A percentile compares a stretch with the other conserved stretches of the same genome.
phyloP scores from a whole-genome alignment of 2,113 vertebrate genomes.

The Notarius lentiginosus region DNA sequence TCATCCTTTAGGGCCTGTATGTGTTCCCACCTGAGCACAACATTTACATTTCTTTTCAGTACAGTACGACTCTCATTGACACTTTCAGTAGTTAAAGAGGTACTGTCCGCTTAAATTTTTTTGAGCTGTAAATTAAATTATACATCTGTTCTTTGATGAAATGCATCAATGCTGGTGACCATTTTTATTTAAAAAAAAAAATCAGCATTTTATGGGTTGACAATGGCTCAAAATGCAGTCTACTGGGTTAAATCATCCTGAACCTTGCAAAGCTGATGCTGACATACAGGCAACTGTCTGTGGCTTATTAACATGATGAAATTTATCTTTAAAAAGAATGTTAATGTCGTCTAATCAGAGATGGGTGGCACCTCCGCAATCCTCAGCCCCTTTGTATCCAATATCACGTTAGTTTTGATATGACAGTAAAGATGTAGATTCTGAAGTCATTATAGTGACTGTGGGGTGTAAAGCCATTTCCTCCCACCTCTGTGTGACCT shows the following conservation, averaged over 20 bases:
- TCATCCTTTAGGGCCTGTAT: slow-evolving; percentile 82
- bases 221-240: no score
- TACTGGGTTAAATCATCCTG: no score
- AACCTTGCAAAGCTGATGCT: no score
- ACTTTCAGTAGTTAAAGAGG: not conserved
- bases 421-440: not conserved
- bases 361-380: no score
- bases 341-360: no score
- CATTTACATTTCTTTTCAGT: not conserved
- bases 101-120: not conserved
- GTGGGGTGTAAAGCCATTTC: not conserved
- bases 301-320: no score
- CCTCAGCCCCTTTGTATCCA: not conserved
- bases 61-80: not conserved
- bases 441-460: not conserved
- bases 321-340: no score
- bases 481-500: slow-evolving; percentile 74
- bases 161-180: no score
- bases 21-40: slow-evolving; percentile 74
- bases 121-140: not conserved
- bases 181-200: no score
- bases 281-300: no score
- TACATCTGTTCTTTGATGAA: no score
- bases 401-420: not conserved
- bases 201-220: no score